A percentile compares a stretch with the other conserved stretches of the same genome.
These are phyloP conservation scores for Eptesicus fuscus DNA, from an alignment of 2,113 vertebrate genomes.

Conservation along the genomic window DNA sequence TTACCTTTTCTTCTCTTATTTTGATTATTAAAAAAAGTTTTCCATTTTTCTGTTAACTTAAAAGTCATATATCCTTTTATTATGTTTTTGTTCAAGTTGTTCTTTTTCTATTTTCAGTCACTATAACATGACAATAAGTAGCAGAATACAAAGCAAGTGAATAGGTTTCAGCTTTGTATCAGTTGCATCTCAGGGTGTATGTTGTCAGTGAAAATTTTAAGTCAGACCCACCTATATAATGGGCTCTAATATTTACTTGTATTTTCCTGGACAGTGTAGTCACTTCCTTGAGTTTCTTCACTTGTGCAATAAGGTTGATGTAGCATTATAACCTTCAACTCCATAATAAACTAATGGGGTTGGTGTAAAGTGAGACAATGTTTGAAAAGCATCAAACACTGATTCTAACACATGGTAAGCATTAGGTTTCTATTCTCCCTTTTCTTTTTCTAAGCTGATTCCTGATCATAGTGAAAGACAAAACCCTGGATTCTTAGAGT, in stretches of 20 bases:
- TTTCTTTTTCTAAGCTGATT: background rate
- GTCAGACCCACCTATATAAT: background rate
- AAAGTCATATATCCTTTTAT: background rate
- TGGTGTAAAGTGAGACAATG: slow-evolving; percentile 4
- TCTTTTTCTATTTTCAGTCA: background rate
- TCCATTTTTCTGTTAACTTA: background rate
- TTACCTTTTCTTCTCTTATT: slow-evolving; percentile 14
- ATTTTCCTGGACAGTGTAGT: background rate
- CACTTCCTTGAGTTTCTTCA: background rate
- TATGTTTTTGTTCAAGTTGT: background rate
- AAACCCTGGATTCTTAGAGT: background rate
- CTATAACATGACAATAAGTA: background rate
- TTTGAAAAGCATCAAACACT: background rate
- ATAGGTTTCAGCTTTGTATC: background rate
- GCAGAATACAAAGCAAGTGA: background rate
- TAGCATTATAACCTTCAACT: background rate
- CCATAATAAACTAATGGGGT: background rate
- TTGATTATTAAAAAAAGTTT: background rate
- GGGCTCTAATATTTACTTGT: background rate
- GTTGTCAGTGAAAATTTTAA: background rate
- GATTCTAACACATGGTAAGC: background rate
- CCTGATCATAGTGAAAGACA: background rate
- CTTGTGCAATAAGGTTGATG: background rate
- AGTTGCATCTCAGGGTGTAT: background rate
- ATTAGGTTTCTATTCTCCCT: background rate